Evolutionary conservation across 2,888 invertebrate species (phyloP).

Genomic region (Autographa pulchrina): DNA sequence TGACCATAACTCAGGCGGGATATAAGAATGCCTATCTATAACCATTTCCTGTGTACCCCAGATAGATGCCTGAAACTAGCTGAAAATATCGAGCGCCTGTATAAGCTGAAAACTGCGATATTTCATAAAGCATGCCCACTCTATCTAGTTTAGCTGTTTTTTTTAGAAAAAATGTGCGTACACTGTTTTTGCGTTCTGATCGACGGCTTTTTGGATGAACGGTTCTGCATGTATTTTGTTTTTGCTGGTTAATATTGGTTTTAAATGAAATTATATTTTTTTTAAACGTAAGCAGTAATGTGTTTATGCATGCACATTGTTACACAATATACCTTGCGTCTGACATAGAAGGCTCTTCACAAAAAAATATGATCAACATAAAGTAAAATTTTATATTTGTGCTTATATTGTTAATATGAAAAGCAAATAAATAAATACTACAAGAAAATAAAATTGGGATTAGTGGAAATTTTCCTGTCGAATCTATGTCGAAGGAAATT

Average conservation of each 20-base stretch:
- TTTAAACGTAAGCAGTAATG: too few species aligned
- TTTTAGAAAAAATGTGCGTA: constrained; percentile 54
- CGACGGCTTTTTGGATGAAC: constrained; percentile 12
- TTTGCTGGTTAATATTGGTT: constrained; percentile 13
- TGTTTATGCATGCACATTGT: too few species aligned
- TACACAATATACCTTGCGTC: too few species aligned
- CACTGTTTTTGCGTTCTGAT: constrained; percentile 24
- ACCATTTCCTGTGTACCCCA: constrained; percentile 37
- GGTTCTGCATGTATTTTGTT: constrained; percentile 20
- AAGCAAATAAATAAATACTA: too few species aligned
- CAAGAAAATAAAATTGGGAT: too few species aligned
- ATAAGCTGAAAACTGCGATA: constrained; percentile 67
- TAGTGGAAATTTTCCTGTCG: background rate
- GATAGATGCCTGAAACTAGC: constrained; percentile 66
- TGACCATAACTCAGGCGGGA: constrained; percentile 60
- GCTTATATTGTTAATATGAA: too few species aligned
- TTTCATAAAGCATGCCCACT: constrained; percentile 69
- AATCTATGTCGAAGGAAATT: background rate
- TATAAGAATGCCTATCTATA: constrained; percentile 67
- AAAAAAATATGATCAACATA: too few species aligned
- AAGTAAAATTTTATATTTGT: too few species aligned
- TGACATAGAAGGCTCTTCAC: too few species aligned
- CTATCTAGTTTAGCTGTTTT: constrained; percentile 64
- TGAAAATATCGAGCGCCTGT: constrained; percentile 65
- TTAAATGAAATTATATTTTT: too few species aligned